Conservation (phyloP, 1,140 invertebrate genomes). For the Branchinecta lynchi region DNA sequence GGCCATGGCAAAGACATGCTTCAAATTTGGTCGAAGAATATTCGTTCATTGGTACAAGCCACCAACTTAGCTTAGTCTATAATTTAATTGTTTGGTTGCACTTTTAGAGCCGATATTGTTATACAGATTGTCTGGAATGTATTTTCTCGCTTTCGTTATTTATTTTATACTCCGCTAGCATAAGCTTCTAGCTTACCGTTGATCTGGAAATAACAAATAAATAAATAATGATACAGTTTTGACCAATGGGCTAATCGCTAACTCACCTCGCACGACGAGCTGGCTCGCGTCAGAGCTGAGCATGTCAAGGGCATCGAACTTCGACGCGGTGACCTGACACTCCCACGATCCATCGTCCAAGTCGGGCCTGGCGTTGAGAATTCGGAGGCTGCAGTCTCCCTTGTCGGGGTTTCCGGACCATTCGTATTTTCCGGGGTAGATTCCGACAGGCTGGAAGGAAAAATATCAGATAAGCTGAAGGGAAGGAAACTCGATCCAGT, state of each 20-base stretch:
- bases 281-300: conserved; percentile 62
- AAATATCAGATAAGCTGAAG: not conserved
- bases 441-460: conserved; percentile 55
- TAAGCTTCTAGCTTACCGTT: no score
- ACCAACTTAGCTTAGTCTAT: no score
- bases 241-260: not conserved
- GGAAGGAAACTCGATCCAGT: no score
- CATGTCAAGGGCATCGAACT: conserved; percentile 58
- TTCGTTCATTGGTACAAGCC: no score
- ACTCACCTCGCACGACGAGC: conserved; percentile 64
- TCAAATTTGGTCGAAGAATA: no score
- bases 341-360: conserved; percentile 82
- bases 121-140: no score
- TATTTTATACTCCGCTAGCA: no score
- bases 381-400: conserved; percentile 70
- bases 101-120: no score
- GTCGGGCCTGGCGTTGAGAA: conserved; percentile 59
- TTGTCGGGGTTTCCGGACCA: conserved; percentile 47
- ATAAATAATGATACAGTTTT: not conserved
- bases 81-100: no score
- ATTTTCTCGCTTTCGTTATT: no score
- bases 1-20: no score
- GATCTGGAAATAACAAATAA: no score
- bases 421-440: conserved; percentile 72
- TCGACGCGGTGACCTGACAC: conserved; percentile 65